Conservation (phyloP, 2,888 invertebrate genomes). For the Andrena chrysosceles region DNA sequence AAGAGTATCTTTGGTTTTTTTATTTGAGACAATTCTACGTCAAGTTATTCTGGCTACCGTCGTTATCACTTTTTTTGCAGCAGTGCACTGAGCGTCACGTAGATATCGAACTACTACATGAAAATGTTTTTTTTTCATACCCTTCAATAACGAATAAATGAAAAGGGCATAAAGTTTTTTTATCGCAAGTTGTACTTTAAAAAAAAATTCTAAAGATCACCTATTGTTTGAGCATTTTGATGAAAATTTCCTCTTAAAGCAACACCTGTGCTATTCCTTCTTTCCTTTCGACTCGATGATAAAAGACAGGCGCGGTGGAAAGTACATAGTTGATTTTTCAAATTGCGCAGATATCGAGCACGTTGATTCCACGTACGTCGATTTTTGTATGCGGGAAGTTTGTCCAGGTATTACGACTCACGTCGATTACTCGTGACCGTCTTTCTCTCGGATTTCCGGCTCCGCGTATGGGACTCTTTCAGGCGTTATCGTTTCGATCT, state of each 20-base stretch:
- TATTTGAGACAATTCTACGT: too few species aligned
- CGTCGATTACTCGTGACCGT: constrained; percentile 15
- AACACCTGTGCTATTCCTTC: background rate
- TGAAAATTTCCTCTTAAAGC: constrained; percentile 19
- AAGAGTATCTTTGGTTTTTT: too few species aligned
- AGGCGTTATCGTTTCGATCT: constrained; percentile 31
- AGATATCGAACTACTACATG: too few species aligned
- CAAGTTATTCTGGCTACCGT: too few species aligned
- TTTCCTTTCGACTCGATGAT: background rate
- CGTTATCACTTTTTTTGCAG: too few species aligned
- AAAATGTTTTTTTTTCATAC: too few species aligned
- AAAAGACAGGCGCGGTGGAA: constrained; percentile 21
- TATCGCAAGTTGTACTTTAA: too few species aligned
- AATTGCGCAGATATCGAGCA: background rate
- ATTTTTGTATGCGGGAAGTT: constrained; percentile 4
- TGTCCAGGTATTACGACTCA: background rate
- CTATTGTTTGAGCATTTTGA: too few species aligned
- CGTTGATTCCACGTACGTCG: constrained; percentile 5
- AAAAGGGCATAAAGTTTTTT: too few species aligned
- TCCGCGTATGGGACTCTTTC: background rate
- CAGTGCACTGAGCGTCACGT: too few species aligned
- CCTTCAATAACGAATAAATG: too few species aligned
- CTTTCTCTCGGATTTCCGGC: constrained; percentile 28
- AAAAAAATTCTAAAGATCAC: too few species aligned
- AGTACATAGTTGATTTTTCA: constrained; percentile 2